Evolutionary conservation across 1,140 invertebrate genomes (phyloP).

Genomic region (Drosophila auraria): DNA sequence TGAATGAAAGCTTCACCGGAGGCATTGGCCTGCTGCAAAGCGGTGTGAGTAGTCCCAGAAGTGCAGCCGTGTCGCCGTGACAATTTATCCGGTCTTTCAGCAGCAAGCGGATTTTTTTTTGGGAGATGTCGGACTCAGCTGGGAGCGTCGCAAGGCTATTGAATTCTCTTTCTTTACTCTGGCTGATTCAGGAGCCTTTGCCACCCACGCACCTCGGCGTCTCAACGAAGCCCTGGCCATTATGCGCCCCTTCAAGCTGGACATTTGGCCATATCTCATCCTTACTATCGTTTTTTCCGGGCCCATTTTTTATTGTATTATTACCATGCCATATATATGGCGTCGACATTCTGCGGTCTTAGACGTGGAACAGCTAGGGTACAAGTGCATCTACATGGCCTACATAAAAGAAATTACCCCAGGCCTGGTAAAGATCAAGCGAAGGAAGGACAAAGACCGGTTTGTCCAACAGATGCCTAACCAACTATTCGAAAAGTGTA

Average conservation of each 20-base stretch:
- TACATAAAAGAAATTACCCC: conserved; percentile 82
- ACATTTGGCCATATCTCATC: conserved; percentile 87
- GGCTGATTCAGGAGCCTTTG: conserved; percentile 90
- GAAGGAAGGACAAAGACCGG: not conserved
- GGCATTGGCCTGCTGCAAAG: conserved; percentile 89
- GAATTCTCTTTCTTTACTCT: conserved; percentile 90
- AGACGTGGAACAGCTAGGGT: conserved; percentile 50
- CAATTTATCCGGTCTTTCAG: conserved; percentile 8
- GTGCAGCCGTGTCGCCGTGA: not conserved
- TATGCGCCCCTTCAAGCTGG: conserved; percentile 89
- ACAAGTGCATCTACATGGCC: conserved; percentile 50
- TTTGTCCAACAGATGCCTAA: conserved; percentile 63
- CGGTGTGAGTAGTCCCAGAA: conserved; percentile 85
- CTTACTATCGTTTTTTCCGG: conserved; percentile 86
- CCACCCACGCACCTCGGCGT: conserved; percentile 89
- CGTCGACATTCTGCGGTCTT: conserved; percentile 13
- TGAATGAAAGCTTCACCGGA: conserved; percentile 89
- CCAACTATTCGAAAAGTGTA: conserved; percentile 87
- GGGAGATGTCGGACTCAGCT: conserved; percentile 89
- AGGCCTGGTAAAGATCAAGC: conserved; percentile 12
- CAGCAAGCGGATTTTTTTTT: conserved; percentile 90
- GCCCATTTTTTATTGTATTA: conserved; percentile 86
- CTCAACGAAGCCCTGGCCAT: conserved; percentile 90
- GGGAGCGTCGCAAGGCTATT: conserved; percentile 88
- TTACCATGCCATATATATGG: conserved; percentile 86